A percentile compares a stretch with the other conserved stretches of the same genome.
These are phyloP conservation scores for Nanger granti DNA, from an alignment of 2,113 vertebrate species.

Conservation along the genomic window DNA sequence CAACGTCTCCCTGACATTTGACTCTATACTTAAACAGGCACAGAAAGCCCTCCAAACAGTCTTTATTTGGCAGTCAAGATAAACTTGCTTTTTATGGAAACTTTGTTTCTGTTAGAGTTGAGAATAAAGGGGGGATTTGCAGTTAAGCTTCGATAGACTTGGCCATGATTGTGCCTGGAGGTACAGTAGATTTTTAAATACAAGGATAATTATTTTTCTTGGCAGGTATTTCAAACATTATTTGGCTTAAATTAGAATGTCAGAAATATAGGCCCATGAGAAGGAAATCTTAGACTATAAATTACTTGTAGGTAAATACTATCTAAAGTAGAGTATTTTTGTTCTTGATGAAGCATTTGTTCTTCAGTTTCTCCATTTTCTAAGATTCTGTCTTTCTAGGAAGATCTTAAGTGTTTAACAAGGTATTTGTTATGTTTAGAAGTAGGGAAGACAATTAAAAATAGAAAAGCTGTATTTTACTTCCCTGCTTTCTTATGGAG, in stretches of 20 bases:
- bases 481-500: not conserved
- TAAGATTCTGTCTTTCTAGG: not conserved
- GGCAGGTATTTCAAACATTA: slow-evolving; percentile 74
- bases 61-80: slow-evolving; percentile 29
- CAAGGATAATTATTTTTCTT: slow-evolving; percentile 81
- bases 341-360: not conserved
- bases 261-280: slow-evolving; percentile 61
- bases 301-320: slow-evolving; percentile 62
- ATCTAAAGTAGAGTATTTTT: slow-evolving; percentile 20
- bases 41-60: not conserved
- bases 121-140: slow-evolving; percentile 39
- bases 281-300: slow-evolving; percentile 58
- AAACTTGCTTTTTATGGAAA: slow-evolving; percentile 34
- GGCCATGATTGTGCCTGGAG: slow-evolving; percentile 50
- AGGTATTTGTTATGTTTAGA: not conserved
- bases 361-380: slow-evolving; percentile 14
- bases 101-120: slow-evolving; percentile 41
- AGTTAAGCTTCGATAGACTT: slow-evolving; percentile 46
- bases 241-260: slow-evolving; percentile 61
- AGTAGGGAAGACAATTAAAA: not conserved
- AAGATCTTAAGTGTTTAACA: not conserved
- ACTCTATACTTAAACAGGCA: not conserved
- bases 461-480: not conserved
- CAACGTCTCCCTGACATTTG: not conserved
- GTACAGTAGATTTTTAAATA: slow-evolving; percentile 66